Evolutionary conservation across 1,140 invertebrate species (phyloP), one percentile per base, ranked within the genome.

Genomic region (Calliopsis andreniformis): DNA sequence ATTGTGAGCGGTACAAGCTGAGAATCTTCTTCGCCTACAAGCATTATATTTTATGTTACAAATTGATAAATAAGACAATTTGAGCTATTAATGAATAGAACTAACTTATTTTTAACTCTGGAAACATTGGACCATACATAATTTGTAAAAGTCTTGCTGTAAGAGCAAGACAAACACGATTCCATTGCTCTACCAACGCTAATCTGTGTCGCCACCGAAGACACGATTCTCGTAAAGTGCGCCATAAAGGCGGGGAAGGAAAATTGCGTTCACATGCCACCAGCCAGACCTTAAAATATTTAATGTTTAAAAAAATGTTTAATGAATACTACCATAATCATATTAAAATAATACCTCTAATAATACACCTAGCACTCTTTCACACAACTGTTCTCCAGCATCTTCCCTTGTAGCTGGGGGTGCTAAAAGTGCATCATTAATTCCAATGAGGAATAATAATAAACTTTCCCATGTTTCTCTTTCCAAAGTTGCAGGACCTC

Each of bases 191-290:
- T 8, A 99, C 95, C 1, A 99, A 93, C 51, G 97, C 96, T 56
- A 97, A 94, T 75, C 98, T 95, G 92, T 99, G 98, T 16, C 98
- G 93, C 98, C 98, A 99, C 85, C 96, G 96, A 79, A 96, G 93
- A 89, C 97, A 98, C 81, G 98, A 96, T 91, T 98, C 97, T 84
- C 97, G 94, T 71, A 99, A 93, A 3, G 98, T 99, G 91, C 98
- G 98, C 98, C 98, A 99, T 80, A 99, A 92, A 8, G 97, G 97
- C 14, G 98, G 98, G 6, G 97, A 96, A 16, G 98, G 98, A 92
- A 97, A 97, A 90, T 96, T 98, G 66, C 96, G 95, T 61, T 94
- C 95, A 90, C 98, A 99, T 1, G 98, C 97, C 25, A 98, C 91
- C 28, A 99, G 92, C 98, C 98, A 99, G 1, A 99, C 90, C 93